Evolutionary conservation across 2,888 invertebrate genomes (phyloP).

Genomic region (Coelinius sp.): DNA sequence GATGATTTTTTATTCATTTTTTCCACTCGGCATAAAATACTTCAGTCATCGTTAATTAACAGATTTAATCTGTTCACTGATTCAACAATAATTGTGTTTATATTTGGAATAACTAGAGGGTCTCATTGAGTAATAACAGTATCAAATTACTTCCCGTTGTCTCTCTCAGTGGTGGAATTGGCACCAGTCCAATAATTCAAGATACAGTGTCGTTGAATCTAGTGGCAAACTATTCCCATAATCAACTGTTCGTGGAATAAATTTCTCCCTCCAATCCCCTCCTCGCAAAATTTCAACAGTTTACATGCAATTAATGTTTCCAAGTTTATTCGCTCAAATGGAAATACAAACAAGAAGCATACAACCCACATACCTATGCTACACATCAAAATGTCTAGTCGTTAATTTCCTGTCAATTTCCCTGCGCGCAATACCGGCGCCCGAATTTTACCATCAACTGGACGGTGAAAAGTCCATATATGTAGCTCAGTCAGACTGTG

Average conservation of each 20-base stretch:
- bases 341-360: neutral
- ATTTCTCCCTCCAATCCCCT: neutral
- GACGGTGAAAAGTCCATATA: constrained; percentile 7
- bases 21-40: neutral
- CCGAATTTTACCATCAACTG: constrained; percentile 1
- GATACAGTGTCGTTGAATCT: neutral
- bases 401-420: constrained; percentile 25
- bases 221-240: constrained; percentile 15
- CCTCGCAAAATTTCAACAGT: neutral
- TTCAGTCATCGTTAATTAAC: neutral
- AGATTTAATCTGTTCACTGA: neutral
- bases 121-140: neutral
- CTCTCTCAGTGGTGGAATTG: constrained; percentile 2
- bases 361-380: neutral
- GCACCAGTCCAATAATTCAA: constrained; percentile 7
- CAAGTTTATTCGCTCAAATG: neutral
- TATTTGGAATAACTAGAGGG: neutral
- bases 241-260: constrained; percentile 21
- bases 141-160: constrained; percentile 17
- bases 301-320: neutral
- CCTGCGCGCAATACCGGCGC: constrained; percentile 3
- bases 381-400: neutral
- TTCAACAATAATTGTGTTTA: neutral
- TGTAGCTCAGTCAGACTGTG: neutral
- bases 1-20: neutral